Base-by-base conservation (phyloP, 2,888 invertebrate species). In the Diplolepis rosae region DNA sequence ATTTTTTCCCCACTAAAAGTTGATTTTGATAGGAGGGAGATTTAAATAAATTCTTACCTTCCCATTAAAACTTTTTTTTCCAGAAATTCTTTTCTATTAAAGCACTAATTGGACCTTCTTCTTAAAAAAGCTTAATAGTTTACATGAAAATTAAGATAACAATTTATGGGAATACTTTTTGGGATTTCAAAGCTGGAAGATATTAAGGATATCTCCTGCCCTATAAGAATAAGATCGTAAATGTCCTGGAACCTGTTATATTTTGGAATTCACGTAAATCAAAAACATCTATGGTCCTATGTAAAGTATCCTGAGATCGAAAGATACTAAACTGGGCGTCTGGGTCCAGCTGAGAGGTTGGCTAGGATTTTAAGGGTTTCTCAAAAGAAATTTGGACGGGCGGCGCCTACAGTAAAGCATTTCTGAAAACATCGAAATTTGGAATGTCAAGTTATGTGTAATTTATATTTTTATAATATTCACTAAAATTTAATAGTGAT, bases 291-390 rank as follows among this genome's bases (percentile, higher is more conserved):
- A 9, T 48, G 9, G 15, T 18, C 22, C 9, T 48, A 18, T 54
- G 6, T 54, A 18, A 54, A 54, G 30, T n/a, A 54, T 30, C 30
- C 32, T 32, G 2, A 32, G 54, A 54, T 54, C 30, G n/a, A 45
- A 3, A 39, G 52, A 52, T 52, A 52, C n/a, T 18, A 18, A 9
- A 45, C 11, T 45, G 45, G 45, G 18, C 11, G 30, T 15, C 54
- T 30, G 32, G 30, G 30, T 54, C 32, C 30, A 54, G 18, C 54
- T 54, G 54, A 54, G 32, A 54, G 30, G 54, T 32, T 30, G 54
- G 30, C 30, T 4, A 15, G 22, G 15, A 30, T 15, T 54, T 54
- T 6, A 15, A 18, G 15, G 54, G 18, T 6, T n/a, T 35, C 30
- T 5, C 32, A 18, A n/a, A 22, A 6, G 22, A 35, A 22, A 18